Conservation (phyloP, 2,113 vertebrate genomes). For the Urocynchramus pylzowi region DNA sequence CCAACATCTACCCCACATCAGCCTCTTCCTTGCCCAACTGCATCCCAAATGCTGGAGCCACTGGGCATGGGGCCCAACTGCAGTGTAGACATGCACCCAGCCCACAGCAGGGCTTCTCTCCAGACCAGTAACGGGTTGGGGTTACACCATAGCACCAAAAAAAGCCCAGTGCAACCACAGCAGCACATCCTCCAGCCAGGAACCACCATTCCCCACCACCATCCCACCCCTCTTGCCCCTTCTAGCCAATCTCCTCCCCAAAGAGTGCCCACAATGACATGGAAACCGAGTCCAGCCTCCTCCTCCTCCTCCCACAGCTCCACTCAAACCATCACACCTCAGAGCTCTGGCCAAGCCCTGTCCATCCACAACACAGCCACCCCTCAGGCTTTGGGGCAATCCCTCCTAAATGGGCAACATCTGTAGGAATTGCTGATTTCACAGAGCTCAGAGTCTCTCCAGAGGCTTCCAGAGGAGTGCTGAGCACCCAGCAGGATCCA, state of each 20-base stretch:
- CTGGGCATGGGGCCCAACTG: rapidly evolving
- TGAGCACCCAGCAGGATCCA: background rate
- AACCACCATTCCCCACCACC: background rate
- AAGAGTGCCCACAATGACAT: background rate
- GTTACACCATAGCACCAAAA: background rate
- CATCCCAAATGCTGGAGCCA: background rate
- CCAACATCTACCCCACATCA: background rate
- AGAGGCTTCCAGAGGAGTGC: background rate
- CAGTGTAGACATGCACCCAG: rapidly evolving
- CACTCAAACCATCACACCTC: background rate
- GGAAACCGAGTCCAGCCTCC: background rate
- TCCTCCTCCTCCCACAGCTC: background rate
- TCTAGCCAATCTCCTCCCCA: background rate
- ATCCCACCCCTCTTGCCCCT: background rate
- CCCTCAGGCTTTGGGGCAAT: background rate
- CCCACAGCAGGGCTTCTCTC: background rate
- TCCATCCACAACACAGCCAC: background rate
- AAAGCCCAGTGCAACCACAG: background rate
- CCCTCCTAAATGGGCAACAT: background rate
- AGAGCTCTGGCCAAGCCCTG: background rate
- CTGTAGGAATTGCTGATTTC: background rate
- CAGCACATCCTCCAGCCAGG: background rate
- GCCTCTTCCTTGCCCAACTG: background rate
- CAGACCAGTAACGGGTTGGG: background rate
- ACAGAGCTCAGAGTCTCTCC: background rate